These are phyloP conservation scores for Albula goreensis DNA, from an alignment of 2,113 vertebrate genomes.

Conservation along the genomic window DNA sequence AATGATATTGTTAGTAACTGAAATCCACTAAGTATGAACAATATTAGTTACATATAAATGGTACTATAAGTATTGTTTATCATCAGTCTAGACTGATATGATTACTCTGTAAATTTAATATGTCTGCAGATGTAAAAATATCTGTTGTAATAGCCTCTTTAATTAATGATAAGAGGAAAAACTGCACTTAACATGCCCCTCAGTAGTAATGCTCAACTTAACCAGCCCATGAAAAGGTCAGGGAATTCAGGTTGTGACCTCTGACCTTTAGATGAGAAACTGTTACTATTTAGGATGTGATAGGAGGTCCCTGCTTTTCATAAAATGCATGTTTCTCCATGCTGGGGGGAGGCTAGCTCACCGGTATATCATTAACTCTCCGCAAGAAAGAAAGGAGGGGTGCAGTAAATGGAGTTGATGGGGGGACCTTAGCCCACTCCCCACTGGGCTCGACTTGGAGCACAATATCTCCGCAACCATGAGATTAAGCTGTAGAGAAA, in stretches of 20 bases:
- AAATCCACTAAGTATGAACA: neutral
- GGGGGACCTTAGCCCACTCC: constrained; percentile 86
- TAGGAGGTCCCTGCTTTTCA: constrained; percentile 79
- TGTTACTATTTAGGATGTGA: constrained; percentile 87
- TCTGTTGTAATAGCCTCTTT: constrained; percentile 10
- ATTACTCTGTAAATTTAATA: neutral
- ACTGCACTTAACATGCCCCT: constrained; percentile 25
- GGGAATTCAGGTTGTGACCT: constrained; percentile 84
- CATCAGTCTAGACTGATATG: neutral
- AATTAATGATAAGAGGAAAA: constrained; percentile 8
- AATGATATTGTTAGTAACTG: neutral
- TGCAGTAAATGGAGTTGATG: constrained; percentile 85
- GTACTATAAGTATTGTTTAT: neutral
- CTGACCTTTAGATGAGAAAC: constrained; percentile 86
- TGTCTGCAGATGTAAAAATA: neutral
- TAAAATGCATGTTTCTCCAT: constrained; percentile 81
- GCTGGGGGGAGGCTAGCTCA: constrained; percentile 79
- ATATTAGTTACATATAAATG: neutral
- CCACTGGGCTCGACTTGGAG: constrained; percentile 82
- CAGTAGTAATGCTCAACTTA: constrained; percentile 41
- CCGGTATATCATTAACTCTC: constrained; percentile 94
- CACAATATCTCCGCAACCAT: constrained; percentile 96
- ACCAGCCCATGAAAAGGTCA: constrained; percentile 71
- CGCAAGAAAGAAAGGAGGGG: constrained; percentile 79
- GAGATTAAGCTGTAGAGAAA: constrained; percentile 98